Evolutionary conservation across 2,888 invertebrate genomes (phyloP), one percentile per base, ranked within the genome.

Genomic region (Adelognathus sp.): DNA sequence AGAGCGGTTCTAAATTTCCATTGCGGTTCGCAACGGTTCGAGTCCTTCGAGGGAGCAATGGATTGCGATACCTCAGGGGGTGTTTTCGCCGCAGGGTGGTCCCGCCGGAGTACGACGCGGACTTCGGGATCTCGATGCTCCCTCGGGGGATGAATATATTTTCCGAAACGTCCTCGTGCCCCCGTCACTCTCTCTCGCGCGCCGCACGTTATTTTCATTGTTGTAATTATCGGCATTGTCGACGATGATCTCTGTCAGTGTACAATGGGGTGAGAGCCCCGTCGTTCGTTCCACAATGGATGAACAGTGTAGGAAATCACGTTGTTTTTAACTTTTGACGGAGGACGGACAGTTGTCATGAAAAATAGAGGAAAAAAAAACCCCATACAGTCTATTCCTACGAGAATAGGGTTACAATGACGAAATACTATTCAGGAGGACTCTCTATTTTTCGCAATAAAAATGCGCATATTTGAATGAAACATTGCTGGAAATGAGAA

Each of bases 201-300:
- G 56, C 64, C 58, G 21, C 52, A 50, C 60, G 69, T 79, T 72
- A 56, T 66, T 67, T 50, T 41, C 66, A 64, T 80, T 80, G 80
- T 79, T 14, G 64, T 71, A 81, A 80, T 80, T 80, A 81, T 77
- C 71, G 72, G 66, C 71, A 80, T 77, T 81, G 80, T 81, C 39
- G 70, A 67, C 16, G 41, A 58, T 67, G 69, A 80, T 61, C 67
- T 80, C 46, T 16, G 61, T 44, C 50, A 61, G 71, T 73, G 61
- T 69, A n/a, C 56, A 52, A 79, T 39, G 52, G 50, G 70, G 11
- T 46, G 29, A 71, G 44, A 67, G 3, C 3, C 56, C 21, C 18
- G 29, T 44, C 58, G 50, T 61, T n/a, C n/a, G n/a, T 21, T n/a
- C 44, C 16, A 41, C 33, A n/a, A 39, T 39, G 2, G 14, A 14